Evolutionary conservation across 1,140 invertebrate genomes (phyloP), one percentile per base, ranked within the genome.

Genomic region (Pectinophora gossypiella): DNA sequence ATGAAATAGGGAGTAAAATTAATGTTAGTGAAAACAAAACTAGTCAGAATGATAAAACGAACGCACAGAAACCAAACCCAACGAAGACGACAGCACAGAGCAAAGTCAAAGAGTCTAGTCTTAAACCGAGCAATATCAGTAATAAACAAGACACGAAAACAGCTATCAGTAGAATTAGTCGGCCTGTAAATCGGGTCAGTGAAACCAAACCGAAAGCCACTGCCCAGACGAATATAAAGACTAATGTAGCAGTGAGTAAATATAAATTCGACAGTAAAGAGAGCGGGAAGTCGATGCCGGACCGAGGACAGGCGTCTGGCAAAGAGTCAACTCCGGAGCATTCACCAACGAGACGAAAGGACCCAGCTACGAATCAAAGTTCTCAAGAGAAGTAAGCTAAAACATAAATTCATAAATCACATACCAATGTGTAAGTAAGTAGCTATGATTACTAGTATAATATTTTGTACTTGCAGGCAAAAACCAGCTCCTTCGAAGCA

Each of bases 251-350:
- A 27, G 44, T 48, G n/a, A 70, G 61, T 64, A 68, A 81, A 68
- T 68, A 61, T 49, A 82, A 76, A 51, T 56, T 66, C 4, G 71
- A 73, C 22, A 73, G 71, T 23, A 88, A 85, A 59, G 72, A 78
- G 51, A 84, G 71, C 48, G 52, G 64, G 19, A 73, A 67, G 54
- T 60, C 64, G 27, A 73, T 80, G 56, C 72, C 80, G 4, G 82
- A 87, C 48, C 80, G 90, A 72, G 88, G 88, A 36, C 89, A 90
- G 63, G 89, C 88, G 1, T 91, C 90, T 9, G 91, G 90, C 0
- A 91, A 91, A 61, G 91, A 91, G 64, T 91, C 90, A 6, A 91
- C 90, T 0, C 87, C 87, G 6, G 89, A 90, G 76, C 80, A 87
- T 54, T 89, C 88, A 15, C 88, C 88, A 2, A 88, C 72, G 4